These are phyloP conservation scores for Tenthredo distinguenda DNA, from an alignment of 2,888 invertebrate species.

Conservation along the genomic window DNA sequence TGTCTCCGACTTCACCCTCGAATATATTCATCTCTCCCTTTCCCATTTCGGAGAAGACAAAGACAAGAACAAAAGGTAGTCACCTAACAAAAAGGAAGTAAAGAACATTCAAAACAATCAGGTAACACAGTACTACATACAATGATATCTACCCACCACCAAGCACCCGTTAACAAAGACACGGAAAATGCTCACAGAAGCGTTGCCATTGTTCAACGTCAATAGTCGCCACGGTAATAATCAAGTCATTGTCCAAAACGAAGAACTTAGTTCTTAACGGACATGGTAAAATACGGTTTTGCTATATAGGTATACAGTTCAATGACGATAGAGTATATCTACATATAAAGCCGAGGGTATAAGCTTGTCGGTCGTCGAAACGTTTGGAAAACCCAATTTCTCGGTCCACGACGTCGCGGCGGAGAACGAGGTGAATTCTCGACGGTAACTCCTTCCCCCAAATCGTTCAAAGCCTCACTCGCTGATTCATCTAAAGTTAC, in stretches of 20 bases:
- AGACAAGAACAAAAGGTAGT: not conserved
- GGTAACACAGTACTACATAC: not conserved
- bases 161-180: not conserved
- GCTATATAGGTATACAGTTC: not conserved
- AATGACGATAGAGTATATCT: not conserved
- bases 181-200: not conserved
- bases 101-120: not conserved
- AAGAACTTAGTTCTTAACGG: not conserved
- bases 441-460: constrained; percentile 4
- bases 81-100: not conserved
- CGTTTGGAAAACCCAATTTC: constrained; percentile 20
- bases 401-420: constrained; percentile 22
- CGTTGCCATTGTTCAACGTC: not conserved
- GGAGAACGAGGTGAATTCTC: constrained; percentile 25
- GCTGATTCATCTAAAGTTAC: constrained; percentile 26
- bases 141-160: not conserved
- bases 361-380: constrained; percentile 3
- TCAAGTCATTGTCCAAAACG: constrained; percentile 3
- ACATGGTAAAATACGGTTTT: not conserved
- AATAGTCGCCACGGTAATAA: not conserved
- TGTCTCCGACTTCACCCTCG: not conserved
- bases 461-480: not conserved
- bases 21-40: not conserved
- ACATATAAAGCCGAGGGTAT: not conserved
- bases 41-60: not conserved